Conservation (phyloP, 2,113 vertebrate genomes). For the Dipodomys merriami region DNA sequence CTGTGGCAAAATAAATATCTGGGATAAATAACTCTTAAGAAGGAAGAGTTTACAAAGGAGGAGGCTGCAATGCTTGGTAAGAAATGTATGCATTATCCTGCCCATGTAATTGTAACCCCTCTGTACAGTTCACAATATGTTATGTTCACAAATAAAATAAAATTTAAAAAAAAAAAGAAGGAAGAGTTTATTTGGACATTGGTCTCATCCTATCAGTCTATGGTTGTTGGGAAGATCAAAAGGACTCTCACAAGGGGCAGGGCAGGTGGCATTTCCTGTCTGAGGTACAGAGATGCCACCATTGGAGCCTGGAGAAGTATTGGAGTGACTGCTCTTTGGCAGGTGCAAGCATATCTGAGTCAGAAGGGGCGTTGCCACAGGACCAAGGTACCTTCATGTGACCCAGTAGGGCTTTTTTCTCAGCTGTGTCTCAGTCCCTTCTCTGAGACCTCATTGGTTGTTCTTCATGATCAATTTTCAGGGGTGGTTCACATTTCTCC, state of each 20-base stretch:
- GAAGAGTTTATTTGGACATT: not conserved
- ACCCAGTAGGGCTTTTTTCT: not conserved
- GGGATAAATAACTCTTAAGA: not conserved
- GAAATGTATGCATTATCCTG: too few species aligned
- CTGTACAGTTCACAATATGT: too few species aligned
- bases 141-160: too few species aligned
- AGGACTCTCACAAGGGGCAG: not conserved
- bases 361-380: too few species aligned
- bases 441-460: constrained; percentile 47
- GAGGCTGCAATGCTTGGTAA: too few species aligned
- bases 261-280: not conserved
- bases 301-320: not conserved
- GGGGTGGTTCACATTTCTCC: constrained; percentile 62
- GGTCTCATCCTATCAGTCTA: not conserved
- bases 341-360: constrained; percentile 43
- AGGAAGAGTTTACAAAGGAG: not conserved
- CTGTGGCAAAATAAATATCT: not conserved
- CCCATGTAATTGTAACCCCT: too few species aligned
- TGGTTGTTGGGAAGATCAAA: not conserved
- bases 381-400: not conserved
- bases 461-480: constrained; percentile 59
- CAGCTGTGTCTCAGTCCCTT: constrained; percentile 7
- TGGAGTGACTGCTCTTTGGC: not conserved
- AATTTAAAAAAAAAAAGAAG: too few species aligned
- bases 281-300: not conserved